Conservation (phyloP, 1,140 invertebrate species). For the Lanistes nyassanus region DNA sequence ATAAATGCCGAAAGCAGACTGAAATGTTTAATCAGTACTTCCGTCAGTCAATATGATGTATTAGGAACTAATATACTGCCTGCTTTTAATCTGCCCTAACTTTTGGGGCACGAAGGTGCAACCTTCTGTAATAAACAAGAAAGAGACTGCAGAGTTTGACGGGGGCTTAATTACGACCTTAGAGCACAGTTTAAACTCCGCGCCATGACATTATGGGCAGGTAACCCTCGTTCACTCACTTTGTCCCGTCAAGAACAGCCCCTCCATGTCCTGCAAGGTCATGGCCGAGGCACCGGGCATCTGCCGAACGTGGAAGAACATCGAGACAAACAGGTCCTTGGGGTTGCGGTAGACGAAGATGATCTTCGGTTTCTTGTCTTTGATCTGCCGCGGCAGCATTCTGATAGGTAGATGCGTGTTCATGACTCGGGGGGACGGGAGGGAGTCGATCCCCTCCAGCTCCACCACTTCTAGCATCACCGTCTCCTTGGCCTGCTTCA, state of each 20-base stretch:
- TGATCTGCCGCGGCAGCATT: constrained; percentile 27
- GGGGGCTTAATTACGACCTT: background rate
- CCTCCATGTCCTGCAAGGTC: background rate
- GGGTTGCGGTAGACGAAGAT: constrained; percentile 38
- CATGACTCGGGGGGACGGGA: constrained; percentile 30
- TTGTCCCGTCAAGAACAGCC: background rate
- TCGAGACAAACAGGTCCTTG: constrained; percentile 40
- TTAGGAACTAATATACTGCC: no score
- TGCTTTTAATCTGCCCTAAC: no score
- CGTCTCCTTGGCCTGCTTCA: constrained; percentile 12
- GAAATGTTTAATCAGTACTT: no score
- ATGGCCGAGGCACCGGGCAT: background rate
- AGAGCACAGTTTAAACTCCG: background rate
- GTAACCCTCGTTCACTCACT: background rate
- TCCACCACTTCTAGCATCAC: constrained; percentile 26
- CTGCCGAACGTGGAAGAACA: constrained; percentile 24
- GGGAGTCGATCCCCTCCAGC: constrained; percentile 24
- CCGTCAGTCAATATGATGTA: no score
- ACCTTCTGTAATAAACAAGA: no score
- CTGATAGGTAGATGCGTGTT: constrained; percentile 37
- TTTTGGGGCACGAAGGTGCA: no score
- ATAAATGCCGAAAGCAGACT: no score
- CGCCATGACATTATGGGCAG: background rate
- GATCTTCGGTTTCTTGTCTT: constrained; percentile 35
- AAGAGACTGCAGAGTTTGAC: no score